Base-by-base conservation (phyloP, 2,888 invertebrate species). In the Eugnorisma glareosa region DNA sequence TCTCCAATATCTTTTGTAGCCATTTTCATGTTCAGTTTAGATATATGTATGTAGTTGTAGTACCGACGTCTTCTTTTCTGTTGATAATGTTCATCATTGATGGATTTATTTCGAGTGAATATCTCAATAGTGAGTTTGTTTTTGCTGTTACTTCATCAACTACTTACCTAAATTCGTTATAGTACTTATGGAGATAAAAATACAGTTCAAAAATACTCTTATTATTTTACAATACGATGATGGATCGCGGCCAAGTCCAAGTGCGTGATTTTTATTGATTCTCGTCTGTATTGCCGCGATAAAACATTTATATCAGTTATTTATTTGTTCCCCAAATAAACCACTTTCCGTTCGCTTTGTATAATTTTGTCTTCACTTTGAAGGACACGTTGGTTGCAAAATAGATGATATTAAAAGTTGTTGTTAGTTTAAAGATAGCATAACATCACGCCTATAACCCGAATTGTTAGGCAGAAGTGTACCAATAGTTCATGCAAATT, bases 271-370 rank as follows among this genome's bases (percentile, higher is more conserved):
- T 87, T 89, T 88, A 88, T 88, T 79, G 88, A 88, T 89, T 80
- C 81, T 68, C 71, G 77, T 84, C 73, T 82, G 78, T 85, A 85
- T 79, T 35, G 66, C 75, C 11, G 89, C 73, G 89, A 81, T 89
- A 89, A 89, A 85, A 89, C 71, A 86, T 89, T 89, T 89, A 89
- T 89, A 84, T 78, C 76, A 37, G 76, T 85, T 84, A 87, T 87
- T 89, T 89, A 88, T 89, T 85, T 80, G 78, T 81, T 80, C 72
- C 70, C 4, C 43, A 85, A 87, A 88, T 89, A 89, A 64, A 79
- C 61, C 76, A 79, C 80, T 87, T 86, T 77, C 51, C 73, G 77
- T 61, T 75, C 66, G 24, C 71, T 76, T 81, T 59, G 21, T 57
- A 77, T 86, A 77, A 82, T 77, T 83, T 75, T 81, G 77, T 88